phyloP scores from a whole-genome alignment of 2,888 invertebrate species.

The Bimastos eiseni region DNA sequence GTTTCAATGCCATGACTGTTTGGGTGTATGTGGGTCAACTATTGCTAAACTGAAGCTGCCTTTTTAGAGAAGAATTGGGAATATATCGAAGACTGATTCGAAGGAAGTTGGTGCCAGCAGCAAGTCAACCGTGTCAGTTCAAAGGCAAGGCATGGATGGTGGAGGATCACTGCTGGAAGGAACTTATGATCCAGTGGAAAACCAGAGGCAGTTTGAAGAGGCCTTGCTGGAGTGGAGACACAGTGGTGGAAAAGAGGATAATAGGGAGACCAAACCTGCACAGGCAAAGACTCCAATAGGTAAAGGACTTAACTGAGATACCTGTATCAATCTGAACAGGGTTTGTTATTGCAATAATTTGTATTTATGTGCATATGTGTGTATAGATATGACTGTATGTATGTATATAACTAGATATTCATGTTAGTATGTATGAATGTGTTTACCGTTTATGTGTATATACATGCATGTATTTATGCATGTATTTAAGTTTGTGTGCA shows the following conservation, averaged over 20 bases:
- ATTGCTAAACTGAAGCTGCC: neutral
- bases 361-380: too few relatives aligned
- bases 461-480: too few relatives aligned
- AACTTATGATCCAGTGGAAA: conserved; percentile 55
- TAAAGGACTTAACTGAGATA: neutral
- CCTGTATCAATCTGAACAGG: neutral
- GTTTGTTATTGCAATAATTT: too few relatives aligned
- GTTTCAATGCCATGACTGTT: neutral
- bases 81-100: neutral
- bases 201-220: conserved; percentile 57
- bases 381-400: too few relatives aligned
- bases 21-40: neutral
- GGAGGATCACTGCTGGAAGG: conserved; percentile 51
- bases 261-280: neutral
- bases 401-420: too few relatives aligned
- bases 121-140: neutral
- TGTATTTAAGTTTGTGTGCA: too few relatives aligned
- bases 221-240: conserved; percentile 56
- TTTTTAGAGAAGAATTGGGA: neutral
- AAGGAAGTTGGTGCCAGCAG: neutral
- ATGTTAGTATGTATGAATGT: too few relatives aligned
- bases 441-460: too few relatives aligned
- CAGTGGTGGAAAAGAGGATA: neutral
- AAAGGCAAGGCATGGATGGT: neutral
- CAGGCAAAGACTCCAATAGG: neutral